Base-by-base conservation (phyloP, 1,140 invertebrate genomes). In the Argopecten irradians region DNA sequence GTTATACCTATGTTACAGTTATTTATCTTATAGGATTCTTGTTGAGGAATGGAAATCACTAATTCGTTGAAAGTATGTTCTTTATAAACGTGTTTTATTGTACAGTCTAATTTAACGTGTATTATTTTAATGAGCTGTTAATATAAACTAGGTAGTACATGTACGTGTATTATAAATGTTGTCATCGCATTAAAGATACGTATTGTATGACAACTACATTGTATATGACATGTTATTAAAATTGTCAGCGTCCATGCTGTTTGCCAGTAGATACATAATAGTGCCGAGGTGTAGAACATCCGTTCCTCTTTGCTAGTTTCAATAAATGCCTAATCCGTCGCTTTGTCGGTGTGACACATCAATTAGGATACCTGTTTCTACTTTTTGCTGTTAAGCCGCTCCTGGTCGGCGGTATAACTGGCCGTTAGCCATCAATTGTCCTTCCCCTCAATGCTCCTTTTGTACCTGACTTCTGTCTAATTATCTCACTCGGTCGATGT, bases 401-500 rank as follows among this genome's bases (percentile, higher is more conserved):
- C 22, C 22, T 3, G 55, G 55, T n/a, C n/a, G n/a, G 55, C 11
- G 0, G 22, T 71, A 71, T 71, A 28, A 71, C 55, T 5, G 55
- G 55, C n/a, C 2, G n/a, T 71, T 71, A n/a, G 16, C 55, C 5
- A n/a, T 7, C 22, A 11, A 71, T 71, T 71, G 55, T 71, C 22
- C n/a, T 28, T 11, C 0, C 28, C 55, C 55, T 71, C 22, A 71
- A 28, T 71, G 22, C 55, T 71, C n/a, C 22, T 71, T 71, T 71
- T 71, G 55, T 71, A 71, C 55, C 55, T 71, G 55, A 28, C 55
- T 7, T 5, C 5, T 22, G 28, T n/a, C 22, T 71, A 71, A 71
- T 71, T 71, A 71, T 71, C 55, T 71, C 55, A 71, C 55, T 5
- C n/a, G 55, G n/a, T 71, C 55, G 55, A 71, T 71, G 55, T n/a